phyloP scores from a whole-genome alignment of 2,888 invertebrate genomes.

The Pseudolycoriella hygida region DNA sequence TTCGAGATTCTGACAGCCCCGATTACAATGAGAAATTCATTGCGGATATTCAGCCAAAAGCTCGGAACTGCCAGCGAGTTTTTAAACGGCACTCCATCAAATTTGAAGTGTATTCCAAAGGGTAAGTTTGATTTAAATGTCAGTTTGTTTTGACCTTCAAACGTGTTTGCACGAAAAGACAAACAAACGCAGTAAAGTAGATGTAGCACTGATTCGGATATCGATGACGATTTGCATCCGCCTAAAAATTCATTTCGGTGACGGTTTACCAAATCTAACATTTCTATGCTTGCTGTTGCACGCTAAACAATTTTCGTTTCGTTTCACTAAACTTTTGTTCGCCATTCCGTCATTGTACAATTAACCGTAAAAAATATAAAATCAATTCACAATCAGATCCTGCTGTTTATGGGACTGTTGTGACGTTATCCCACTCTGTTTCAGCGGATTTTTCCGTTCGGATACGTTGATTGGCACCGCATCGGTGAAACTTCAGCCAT shows the following conservation, averaged over 20 bases:
- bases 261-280: too few relatives aligned
- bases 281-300: too few relatives aligned
- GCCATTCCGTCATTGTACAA: too few relatives aligned
- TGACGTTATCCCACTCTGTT: slow-evolving; percentile 27
- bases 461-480: slow-evolving; percentile 73
- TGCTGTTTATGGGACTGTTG: slow-evolving; percentile 13
- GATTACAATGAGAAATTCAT: slow-evolving; percentile 68
- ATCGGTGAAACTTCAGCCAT: slow-evolving; percentile 67
- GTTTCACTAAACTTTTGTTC: too few relatives aligned
- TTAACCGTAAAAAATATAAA: too few relatives aligned
- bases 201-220: too few relatives aligned
- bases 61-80: slow-evolving; percentile 63
- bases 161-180: too few relatives aligned
- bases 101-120: slow-evolving; percentile 80
- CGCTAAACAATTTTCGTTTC: too few relatives aligned
- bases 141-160: too few relatives aligned
- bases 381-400: neutral
- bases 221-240: too few relatives aligned
- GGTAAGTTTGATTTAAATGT: slow-evolving; percentile 39
- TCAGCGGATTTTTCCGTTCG: slow-evolving; percentile 83
- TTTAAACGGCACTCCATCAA: slow-evolving; percentile 83
- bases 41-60: slow-evolving; percentile 59
- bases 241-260: too few relatives aligned
- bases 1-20: slow-evolving; percentile 77
- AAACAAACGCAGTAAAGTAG: too few relatives aligned